A percentile compares a stretch with the other conserved stretches of the same genome.
phyloP scores from a whole-genome alignment of 2,888 invertebrate species.

The Drosophila mercatorum region DNA sequence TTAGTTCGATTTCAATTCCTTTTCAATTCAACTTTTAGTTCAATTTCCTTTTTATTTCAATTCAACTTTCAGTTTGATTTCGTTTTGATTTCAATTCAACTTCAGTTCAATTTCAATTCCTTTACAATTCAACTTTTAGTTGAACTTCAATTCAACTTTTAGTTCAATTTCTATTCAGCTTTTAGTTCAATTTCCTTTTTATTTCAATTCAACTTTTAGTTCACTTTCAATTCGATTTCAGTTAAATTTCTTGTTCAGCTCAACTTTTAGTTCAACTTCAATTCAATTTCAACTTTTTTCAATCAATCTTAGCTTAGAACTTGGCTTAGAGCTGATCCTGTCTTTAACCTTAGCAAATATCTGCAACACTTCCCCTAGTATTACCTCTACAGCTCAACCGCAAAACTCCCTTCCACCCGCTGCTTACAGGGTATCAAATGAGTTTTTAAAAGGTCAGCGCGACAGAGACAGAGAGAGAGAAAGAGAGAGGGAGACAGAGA shows the following conservation, averaged over 20 bases:
- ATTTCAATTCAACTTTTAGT: neutral
- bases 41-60: neutral
- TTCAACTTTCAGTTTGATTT: neutral
- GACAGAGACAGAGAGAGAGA: neutral
- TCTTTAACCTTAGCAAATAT: neutral
- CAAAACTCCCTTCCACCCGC: neutral
- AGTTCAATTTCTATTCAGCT: too few relatives aligned
- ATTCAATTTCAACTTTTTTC: neutral
- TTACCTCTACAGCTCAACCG: neutral
- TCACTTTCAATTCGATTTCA: neutral
- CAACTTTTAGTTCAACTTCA: neutral
- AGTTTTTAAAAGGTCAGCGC: constrained; percentile 37
- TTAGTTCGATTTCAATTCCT: neutral
- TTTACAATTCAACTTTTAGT: neutral
- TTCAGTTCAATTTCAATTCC: neutral
- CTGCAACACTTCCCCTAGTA: too few relatives aligned
- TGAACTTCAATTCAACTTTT: neutral
- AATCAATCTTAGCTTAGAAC: neutral
- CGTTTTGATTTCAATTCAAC: too few relatives aligned
- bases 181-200: neutral
- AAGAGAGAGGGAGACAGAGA: too few relatives aligned
- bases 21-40: neutral
- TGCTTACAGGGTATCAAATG: constrained; percentile 17
- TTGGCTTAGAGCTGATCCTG: neutral
- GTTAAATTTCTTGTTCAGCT: too few relatives aligned